These are phyloP conservation scores for Amazonetta brasiliensis DNA, from an alignment of 2,797 vertebrate genomes.

Conservation along the genomic window DNA sequence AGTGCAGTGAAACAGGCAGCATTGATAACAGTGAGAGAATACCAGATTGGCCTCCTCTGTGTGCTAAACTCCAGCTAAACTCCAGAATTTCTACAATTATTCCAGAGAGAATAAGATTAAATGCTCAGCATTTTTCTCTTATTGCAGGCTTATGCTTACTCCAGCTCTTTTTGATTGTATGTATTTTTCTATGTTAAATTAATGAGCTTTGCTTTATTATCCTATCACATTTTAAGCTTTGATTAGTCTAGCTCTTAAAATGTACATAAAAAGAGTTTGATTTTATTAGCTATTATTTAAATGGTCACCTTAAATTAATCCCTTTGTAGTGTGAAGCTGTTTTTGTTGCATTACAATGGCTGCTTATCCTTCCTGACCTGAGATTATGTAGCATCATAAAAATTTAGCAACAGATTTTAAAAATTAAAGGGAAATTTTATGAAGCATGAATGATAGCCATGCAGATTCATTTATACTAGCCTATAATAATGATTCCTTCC, in stretches of 20 bases:
- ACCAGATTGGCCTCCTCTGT: background rate
- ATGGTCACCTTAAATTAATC: constrained; percentile 12
- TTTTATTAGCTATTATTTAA: constrained; percentile 45
- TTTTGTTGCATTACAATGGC: background rate
- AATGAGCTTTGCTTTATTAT: constrained; percentile 31
- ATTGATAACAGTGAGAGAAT: background rate
- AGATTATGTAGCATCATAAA: constrained; percentile 5
- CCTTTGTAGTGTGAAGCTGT: background rate
- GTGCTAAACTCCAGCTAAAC: background rate
- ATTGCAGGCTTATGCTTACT: background rate
- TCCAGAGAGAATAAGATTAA: background rate
- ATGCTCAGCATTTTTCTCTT: background rate
- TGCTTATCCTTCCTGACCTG: background rate
- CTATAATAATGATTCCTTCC: background rate
- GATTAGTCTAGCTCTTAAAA: constrained; percentile 28
- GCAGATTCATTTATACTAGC: background rate
- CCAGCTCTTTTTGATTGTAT: background rate
- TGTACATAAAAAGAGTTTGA: background rate
- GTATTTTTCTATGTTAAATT: background rate
- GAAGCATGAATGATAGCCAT: background rate
- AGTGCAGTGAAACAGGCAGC: background rate
- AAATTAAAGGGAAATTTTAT: constrained; percentile 34
- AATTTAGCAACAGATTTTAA: background rate
- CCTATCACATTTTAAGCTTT: constrained; percentile 10
- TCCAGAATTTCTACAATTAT: background rate